Evolutionary conservation across 2,113 vertebrate genomes (phyloP).

Genomic region (Platycercus adscitus): DNA sequence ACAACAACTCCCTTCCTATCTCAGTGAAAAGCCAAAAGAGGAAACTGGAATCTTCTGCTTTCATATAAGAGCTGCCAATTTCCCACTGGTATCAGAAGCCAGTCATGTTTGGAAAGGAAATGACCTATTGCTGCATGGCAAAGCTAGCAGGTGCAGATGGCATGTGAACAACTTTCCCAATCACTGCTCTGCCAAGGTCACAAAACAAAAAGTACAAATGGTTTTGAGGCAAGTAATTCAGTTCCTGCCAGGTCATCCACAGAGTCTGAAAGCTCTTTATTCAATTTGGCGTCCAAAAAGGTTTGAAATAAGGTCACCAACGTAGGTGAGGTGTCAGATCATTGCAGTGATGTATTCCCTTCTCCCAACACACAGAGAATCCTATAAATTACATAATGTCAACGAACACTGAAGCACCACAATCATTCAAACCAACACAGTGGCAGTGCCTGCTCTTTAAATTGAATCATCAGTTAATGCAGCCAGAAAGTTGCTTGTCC

Average conservation of each 20-base stretch:
- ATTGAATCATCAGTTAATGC: not conserved
- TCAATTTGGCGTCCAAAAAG: not conserved
- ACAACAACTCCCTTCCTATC: slow-evolving; percentile 8
- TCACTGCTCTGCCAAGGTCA: not conserved
- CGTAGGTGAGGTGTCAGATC: not conserved
- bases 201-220: not conserved
- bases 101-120: slow-evolving; percentile 27
- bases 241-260: not conserved
- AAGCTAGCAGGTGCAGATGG: not conserved
- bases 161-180: not conserved
- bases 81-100: not conserved
- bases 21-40: not conserved
- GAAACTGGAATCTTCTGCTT: slow-evolving; percentile 29
- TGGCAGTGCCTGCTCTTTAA: not conserved
- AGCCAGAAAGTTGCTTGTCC: not conserved
- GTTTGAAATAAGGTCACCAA: not conserved
- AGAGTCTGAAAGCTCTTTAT: not conserved
- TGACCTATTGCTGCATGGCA: not conserved
- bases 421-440: not conserved
- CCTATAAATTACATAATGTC: not conserved
- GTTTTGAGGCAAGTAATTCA: not conserved
- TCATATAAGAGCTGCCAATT: slow-evolving; percentile 10
- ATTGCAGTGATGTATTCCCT: not conserved
- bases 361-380: not conserved
- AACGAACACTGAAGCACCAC: not conserved